Base-by-base conservation (phyloP, 2,888 invertebrate genomes). In the Troides aeacus region DNA sequence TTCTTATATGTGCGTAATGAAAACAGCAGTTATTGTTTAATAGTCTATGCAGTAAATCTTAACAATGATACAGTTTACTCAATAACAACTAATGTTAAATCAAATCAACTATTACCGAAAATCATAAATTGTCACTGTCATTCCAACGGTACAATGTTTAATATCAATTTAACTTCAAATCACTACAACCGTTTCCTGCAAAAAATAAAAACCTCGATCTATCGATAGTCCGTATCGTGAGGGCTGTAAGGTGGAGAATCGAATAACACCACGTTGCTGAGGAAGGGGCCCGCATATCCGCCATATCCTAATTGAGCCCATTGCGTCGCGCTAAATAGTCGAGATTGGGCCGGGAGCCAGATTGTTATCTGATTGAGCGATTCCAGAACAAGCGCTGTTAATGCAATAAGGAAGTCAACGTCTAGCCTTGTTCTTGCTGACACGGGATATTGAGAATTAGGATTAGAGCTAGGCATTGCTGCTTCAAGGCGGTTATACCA, bases 271-370 rank as follows among this genome's bases (percentile, higher is more conserved):
- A 1, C 7, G 2, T 23, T 10, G 46, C 42, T 23, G 79, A 83
- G 84, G 84, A 84, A 88, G 90, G 90, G 90, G 90, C 92, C 92
- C 92, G 92, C 92, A 92, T 92, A 91, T 90, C 90, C 91, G 85
- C 84, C 81, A 80, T 77, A 81, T 82, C 89, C 90, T 92, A 92
- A 92, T 92, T 92, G 91, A 90, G 82, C 83, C 85, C 84, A 88
- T 88, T 85, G 86, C 84, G 79, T 78, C 85, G 91, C 90, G 92
- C 91, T 92, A 92, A 92, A 92, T 92, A 92, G 91, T 92, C 83
- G 81, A 84, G 89, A 88, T 87, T 87, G 89, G 84, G 74, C 81
- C 82, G 82, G 79, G 83, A 75, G 67, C 64, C 72, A 73, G 85
- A 88, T 87, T 85, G 88, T 89, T 87, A 88, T 88, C 90, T 86